Evolutionary conservation across 2,113 vertebrate genomes (phyloP).

Genomic region (Salvelinus alpinus): DNA sequence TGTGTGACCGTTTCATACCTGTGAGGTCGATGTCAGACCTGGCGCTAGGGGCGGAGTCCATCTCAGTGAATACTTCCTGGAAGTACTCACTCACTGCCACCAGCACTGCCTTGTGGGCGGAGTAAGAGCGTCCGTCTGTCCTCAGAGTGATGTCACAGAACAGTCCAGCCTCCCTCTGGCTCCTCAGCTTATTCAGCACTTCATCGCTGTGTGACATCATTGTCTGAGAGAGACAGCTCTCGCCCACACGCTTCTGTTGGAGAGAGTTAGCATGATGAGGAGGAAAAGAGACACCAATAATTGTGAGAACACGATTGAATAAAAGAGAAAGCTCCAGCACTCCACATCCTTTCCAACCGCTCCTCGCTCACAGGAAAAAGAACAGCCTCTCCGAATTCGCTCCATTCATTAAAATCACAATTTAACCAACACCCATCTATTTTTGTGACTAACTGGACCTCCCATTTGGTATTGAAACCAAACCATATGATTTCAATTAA

Average conservation of each 20-base stretch:
- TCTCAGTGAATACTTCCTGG: constrained; percentile 78
- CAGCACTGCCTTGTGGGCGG: constrained; percentile 76
- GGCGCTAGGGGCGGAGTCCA: constrained; percentile 63
- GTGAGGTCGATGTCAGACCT: constrained; percentile 75
- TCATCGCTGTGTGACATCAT: constrained; percentile 67
- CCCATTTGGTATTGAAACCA: no score
- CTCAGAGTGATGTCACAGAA: constrained; percentile 81
- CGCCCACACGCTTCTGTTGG: constrained; percentile 40
- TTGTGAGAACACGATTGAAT: not conserved
- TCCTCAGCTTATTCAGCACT: constrained; percentile 73
- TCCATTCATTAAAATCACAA: no score
- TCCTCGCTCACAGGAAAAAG: no score
- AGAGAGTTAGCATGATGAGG: not conserved
- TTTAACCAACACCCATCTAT: no score
- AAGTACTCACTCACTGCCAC: constrained; percentile 82
- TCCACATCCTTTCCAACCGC: no score
- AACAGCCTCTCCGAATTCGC: no score
- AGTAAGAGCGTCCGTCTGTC: constrained; percentile 68
- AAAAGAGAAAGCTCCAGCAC: not conserved
- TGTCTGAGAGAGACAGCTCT: constrained; percentile 68
- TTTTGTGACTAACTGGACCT: no score
- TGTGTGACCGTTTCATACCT: constrained; percentile 55
- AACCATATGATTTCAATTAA: no score
- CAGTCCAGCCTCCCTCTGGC: constrained; percentile 75
- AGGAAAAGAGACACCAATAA: not conserved